A percentile compares a stretch with the other conserved stretches of the same genome.
These are phyloP conservation scores for Pseudopodoces humilis DNA, from an alignment of 2,113 vertebrate species.

Conservation along the genomic window DNA sequence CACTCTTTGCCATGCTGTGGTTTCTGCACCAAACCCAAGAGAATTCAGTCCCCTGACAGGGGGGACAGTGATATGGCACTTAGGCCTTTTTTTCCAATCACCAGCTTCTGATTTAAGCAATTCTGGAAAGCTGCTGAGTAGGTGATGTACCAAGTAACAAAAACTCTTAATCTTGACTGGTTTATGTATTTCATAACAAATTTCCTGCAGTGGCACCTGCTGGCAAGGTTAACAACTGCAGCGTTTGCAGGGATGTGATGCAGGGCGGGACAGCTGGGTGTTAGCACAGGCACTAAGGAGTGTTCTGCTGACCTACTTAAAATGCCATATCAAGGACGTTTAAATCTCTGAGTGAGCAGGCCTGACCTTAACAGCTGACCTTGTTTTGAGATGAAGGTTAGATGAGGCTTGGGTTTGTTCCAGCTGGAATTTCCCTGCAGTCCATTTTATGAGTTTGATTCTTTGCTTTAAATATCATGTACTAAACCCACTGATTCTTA, in stretches of 20 bases:
- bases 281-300: not conserved
- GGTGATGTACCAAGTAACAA: not conserved
- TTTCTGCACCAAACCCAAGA: not conserved
- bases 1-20: not conserved
- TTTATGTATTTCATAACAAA: not conserved
- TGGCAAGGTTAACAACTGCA: conserved; percentile 14
- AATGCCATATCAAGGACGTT: not conserved
- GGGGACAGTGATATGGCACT: not conserved
- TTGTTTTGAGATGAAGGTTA: not conserved
- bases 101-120: not conserved
- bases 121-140: not conserved
- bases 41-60: not conserved
- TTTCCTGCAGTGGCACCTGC: conserved; percentile 15
- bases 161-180: not conserved
- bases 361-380: not conserved
- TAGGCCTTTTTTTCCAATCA: not conserved
- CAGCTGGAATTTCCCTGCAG: not conserved
- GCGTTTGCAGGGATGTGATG: not conserved
- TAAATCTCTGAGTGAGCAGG: not conserved
- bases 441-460: not conserved
- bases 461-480: not conserved
- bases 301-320: not conserved
- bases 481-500: not conserved
- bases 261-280: not conserved
- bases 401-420: not conserved